Evolutionary conservation across 2,888 invertebrate genomes (phyloP), one percentile per base, ranked within the genome.

Genomic region (Boloria selene): DNA sequence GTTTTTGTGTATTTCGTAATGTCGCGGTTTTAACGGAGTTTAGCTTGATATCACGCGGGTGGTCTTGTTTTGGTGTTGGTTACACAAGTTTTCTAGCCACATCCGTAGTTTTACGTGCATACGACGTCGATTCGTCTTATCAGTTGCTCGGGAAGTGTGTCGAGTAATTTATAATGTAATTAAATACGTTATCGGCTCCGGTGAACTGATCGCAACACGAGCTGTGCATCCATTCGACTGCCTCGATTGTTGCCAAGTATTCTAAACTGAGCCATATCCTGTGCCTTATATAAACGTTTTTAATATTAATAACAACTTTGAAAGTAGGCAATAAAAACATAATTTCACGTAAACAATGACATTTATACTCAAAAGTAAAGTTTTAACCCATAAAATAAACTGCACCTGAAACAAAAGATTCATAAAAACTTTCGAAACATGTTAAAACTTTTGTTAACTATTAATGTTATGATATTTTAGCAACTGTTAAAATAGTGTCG

Each of bases 161-260:
- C 85, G 87, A 80, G 82, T 87, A 86, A 88, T 88, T 85, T 89
- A 90, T 85, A 87, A 85, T 81, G 88, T 90, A 90, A 90, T 90
- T 88, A 89, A 77, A 87, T 85, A 80, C 77, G 79, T 85, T 90
- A 90, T 90, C 90, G 85, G 75, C 62, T 75, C 77, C 82, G 80
- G 80, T 82, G 77, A 72, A 77, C 71, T 74, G 73, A 77, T 80
- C 79, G 76, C 74, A 75, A 59, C 13, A 45, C 16, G 49, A 59
- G 59, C 49, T 17, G 31, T 38, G 31, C 59, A 79, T 80, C 77
- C 78, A 77, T 75, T 78, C 75, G 72, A 73, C 73, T 74, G 74
- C 70, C 73, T 68, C 72, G 75, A 73, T 72, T 73, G 69, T 77
- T 74, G 72, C 75, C 73, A 72, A 65, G 31, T 38, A 38, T 67